These are phyloP conservation scores for Tromatobia lineatoria DNA, from an alignment of 2,888 invertebrate genomes.

Conservation along the genomic window DNA sequence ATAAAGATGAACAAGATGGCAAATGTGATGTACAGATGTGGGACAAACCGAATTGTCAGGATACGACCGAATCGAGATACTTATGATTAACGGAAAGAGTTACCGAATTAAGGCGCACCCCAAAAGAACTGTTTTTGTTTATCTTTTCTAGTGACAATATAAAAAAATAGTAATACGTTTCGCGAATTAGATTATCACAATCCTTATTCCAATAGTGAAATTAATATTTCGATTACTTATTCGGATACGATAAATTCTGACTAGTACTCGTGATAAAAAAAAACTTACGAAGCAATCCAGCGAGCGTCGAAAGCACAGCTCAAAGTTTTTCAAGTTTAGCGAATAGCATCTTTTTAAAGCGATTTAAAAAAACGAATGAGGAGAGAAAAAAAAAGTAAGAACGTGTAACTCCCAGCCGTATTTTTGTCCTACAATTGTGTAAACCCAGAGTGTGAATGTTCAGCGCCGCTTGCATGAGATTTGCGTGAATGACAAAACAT, in stretches of 20 bases:
- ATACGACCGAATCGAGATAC: constrained; percentile 37
- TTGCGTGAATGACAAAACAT: constrained; percentile 75
- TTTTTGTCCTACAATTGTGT: constrained; percentile 68
- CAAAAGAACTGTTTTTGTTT: not conserved
- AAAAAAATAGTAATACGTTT: not conserved
- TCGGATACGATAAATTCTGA: not conserved
- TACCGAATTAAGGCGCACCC: constrained; percentile 3
- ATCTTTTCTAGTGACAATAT: not conserved
- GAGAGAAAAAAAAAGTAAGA: constrained; percentile 33
- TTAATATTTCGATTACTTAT: not conserved
- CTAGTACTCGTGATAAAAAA: not conserved
- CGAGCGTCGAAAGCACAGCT: constrained; percentile 41
- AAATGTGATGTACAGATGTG: constrained; percentile 62
- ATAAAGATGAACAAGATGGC: constrained; percentile 73
- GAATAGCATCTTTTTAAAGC: constrained; percentile 47
- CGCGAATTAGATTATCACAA: not conserved
- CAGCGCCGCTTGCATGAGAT: constrained; percentile 51
- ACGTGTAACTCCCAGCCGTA: constrained; percentile 56
- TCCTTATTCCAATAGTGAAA: not conserved
- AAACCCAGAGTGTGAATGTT: constrained; percentile 67
- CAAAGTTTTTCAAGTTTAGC: constrained; percentile 61
- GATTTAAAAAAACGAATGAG: constrained; percentile 31
- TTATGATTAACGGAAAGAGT: constrained; percentile 40
- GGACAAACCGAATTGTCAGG: constrained; percentile 29
- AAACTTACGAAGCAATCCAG: constrained; percentile 3